Evolutionary conservation across 2,113 vertebrate genomes (phyloP).

Genomic region (Channa argus): DNA sequence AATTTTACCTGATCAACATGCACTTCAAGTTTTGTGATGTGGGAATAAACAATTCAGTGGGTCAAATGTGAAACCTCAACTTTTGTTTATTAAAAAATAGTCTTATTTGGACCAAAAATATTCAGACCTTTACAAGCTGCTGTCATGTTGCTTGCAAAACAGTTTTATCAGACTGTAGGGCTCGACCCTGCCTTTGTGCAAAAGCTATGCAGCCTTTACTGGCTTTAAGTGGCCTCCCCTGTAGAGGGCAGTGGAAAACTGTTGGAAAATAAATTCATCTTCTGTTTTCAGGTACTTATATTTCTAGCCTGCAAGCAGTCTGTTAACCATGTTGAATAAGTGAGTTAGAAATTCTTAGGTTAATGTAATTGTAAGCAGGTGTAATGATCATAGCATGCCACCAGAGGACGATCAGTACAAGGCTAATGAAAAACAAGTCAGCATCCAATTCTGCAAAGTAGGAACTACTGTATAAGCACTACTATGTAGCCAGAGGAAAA

Average conservation of each 20-base stretch:
- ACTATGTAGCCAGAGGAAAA: not conserved
- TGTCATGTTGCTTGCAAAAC: slow-evolving; percentile 6
- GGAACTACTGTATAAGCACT: not conserved
- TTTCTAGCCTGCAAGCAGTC: not conserved
- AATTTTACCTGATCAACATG: not conserved
- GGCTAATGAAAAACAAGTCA: not conserved
- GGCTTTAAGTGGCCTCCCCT: not conserved
- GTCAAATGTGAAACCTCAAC: not conserved
- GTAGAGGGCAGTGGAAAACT: slow-evolving; percentile 37
- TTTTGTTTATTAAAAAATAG: slow-evolving; percentile 3
- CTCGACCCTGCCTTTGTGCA: not conserved
- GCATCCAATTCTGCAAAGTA: slow-evolving; percentile 5
- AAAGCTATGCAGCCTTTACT: not conserved
- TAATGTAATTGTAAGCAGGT: not conserved
- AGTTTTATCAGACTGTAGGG: not conserved
- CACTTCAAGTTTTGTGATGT: not conserved
- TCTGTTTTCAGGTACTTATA: too few relatives aligned
- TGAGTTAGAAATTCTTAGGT: too few relatives aligned
- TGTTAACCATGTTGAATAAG: not conserved
- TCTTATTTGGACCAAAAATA: not conserved
- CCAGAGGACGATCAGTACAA: slow-evolving; percentile 34
- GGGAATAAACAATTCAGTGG: not conserved
- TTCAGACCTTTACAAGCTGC: not conserved
- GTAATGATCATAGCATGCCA: slow-evolving; percentile 21
- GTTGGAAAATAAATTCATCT: not conserved